These are phyloP conservation scores for Eubasilissa splendida DNA, from an alignment of 2,888 invertebrate species.

Conservation along the genomic window DNA sequence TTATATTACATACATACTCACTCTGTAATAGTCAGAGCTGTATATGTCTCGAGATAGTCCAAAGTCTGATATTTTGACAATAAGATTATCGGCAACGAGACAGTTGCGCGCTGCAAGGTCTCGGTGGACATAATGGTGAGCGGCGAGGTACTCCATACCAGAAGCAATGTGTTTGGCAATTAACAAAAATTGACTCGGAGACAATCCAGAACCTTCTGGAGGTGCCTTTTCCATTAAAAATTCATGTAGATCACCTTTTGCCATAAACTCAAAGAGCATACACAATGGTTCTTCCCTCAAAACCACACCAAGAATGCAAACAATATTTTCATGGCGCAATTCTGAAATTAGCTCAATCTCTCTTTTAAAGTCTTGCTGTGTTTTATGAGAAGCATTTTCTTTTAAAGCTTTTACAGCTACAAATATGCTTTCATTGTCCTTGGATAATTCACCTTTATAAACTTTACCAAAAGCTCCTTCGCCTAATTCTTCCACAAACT, in stretches of 20 bases:
- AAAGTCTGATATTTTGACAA: constrained; percentile 98
- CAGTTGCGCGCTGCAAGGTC: constrained; percentile 97
- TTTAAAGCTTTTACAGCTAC: constrained; percentile 96
- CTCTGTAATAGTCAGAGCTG: constrained; percentile 92
- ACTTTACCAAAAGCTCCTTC: constrained; percentile 99
- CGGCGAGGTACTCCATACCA: constrained; percentile 90
- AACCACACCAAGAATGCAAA: constrained; percentile 94
- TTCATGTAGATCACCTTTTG: constrained; percentile 96
- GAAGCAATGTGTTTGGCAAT: constrained; percentile 90
- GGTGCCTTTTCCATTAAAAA: constrained; percentile 94
- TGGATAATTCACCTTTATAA: constrained; percentile 92
- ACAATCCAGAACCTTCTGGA: constrained; percentile 82
- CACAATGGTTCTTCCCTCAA: constrained; percentile 91
- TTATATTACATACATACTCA: constrained; percentile 64
- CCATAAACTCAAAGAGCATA: constrained; percentile 99
- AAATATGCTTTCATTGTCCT: constrained; percentile 79
- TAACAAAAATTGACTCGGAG: constrained; percentile 90
- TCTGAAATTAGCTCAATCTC: constrained; percentile 97
- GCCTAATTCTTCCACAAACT: constrained; percentile 92
- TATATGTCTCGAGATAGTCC: constrained; percentile 94
- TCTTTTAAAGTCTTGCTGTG: constrained; percentile 91
- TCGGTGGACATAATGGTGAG: constrained; percentile 96
- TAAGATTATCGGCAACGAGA: constrained; percentile 93
- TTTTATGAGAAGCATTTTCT: constrained; percentile 93
- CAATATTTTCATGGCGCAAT: constrained; percentile 95